Conservation (phyloP, 1,140 invertebrate genomes). For the Drosophila cardini region DNA sequence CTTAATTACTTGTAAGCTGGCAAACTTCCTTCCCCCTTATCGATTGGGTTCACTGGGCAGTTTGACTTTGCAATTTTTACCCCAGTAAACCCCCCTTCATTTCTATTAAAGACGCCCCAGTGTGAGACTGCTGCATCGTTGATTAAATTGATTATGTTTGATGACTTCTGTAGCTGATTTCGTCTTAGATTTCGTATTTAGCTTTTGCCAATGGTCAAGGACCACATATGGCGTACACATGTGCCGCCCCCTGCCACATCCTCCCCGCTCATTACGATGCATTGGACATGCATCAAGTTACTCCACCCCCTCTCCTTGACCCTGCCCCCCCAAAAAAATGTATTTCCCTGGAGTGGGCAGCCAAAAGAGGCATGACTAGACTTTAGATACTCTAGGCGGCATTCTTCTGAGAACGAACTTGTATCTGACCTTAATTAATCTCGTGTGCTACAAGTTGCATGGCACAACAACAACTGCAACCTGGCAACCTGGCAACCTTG, state of each 20-base stretch:
- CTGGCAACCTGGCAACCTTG: slow-evolving; percentile 23
- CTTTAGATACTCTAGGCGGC: slow-evolving; percentile 51
- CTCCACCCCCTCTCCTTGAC: not conserved
- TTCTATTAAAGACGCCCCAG: slow-evolving; percentile 35
- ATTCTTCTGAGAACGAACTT: slow-evolving; percentile 59
- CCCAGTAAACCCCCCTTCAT: slow-evolving; percentile 38
- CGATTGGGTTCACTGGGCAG: slow-evolving; percentile 51
- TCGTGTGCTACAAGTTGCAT: slow-evolving; percentile 53
- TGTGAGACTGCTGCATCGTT: slow-evolving; percentile 48
- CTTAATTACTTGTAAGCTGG: slow-evolving; percentile 82
- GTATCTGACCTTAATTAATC: slow-evolving; percentile 78
- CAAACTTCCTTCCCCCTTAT: slow-evolving; percentile 8
- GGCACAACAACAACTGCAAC: slow-evolving; percentile 25
- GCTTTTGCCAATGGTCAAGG: slow-evolving; percentile 45
- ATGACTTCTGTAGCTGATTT: slow-evolving; percentile 84
- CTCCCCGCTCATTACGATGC: slow-evolving; percentile 80
- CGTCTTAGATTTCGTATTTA: slow-evolving; percentile 59
- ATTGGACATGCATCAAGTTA: slow-evolving; percentile 77
- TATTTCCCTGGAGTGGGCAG: too few relatives aligned
- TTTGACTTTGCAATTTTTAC: slow-evolving; percentile 76
- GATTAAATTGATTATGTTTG: slow-evolving; percentile 85
- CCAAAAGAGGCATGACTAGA: slow-evolving; percentile 41
- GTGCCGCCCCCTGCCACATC: slow-evolving; percentile 42
- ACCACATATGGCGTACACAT: slow-evolving; percentile 76
- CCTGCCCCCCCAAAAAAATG: not conserved